Base-by-base conservation (phyloP, 2,113 vertebrate species). In the Morone chrysops region DNA sequence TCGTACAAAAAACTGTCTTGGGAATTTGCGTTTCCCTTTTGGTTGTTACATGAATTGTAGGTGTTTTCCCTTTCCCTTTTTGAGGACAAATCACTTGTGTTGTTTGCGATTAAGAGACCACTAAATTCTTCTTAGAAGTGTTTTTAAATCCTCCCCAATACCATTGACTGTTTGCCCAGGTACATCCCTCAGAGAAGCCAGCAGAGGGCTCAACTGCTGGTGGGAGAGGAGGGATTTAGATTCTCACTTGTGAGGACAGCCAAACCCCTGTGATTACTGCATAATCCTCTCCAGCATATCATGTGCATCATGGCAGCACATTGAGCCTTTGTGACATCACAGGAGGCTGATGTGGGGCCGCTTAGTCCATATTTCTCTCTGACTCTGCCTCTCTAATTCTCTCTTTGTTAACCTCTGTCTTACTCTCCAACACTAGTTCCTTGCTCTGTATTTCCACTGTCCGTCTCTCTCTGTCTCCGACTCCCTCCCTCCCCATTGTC, bases 211-310 rank as follows among this genome's bases (percentile, higher is more conserved):
- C 85, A 90, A 48, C 86, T 78, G 82, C 78, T 71, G 81, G 81
- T 72, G 70, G 75, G 59, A 80, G 82, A 65, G 81, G 43, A 45
- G 53, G 87, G 92, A 91, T 92, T 92, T 91, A 88, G 85, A 73
- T 74, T 51, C 75, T 90, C 89, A 81, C 86, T 88, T 69, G 74
- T 74, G 87, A 92, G 90, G 89, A 85, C 87, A 80, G 91, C 86
- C 91, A 92, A 93, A 84, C 92, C 90, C 74, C 83, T 88, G 89
- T 90, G 92, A 94, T 94, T 92, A 93, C 87, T 67, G 87, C 84
- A 62, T 94, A 93, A 94, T 94, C 93, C 92, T 86, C 86, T 83
- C 78, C 77, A 71, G 78, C 85, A 91, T 92, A 93, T 94, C 93
- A 92, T 93, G 92, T 92, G 90, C 89, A 93, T 91, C 87, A 86